phyloP scores from a whole-genome alignment of 2,797 vertebrate species.

The Siniperca undulata region DNA sequence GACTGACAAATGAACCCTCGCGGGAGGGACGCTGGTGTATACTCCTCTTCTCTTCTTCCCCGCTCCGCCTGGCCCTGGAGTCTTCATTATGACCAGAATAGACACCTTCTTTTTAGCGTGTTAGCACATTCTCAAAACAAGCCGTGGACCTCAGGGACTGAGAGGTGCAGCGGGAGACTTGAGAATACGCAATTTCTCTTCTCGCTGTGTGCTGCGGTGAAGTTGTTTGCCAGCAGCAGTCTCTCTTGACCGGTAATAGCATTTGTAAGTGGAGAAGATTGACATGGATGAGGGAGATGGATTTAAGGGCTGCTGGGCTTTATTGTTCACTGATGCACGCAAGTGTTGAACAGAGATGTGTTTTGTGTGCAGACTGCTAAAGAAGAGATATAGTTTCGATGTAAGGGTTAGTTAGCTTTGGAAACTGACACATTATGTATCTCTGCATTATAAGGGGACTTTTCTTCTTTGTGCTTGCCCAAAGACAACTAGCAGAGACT shows the following conservation, averaged over 20 bases:
- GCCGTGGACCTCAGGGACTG: slow-evolving; percentile 73
- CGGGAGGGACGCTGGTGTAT: slow-evolving; percentile 70
- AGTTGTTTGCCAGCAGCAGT: slow-evolving; percentile 74
- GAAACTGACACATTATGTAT: background rate
- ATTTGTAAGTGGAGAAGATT: slow-evolving; percentile 75
- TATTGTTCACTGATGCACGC: slow-evolving; percentile 42
- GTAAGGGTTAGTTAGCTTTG: slow-evolving; percentile 26
- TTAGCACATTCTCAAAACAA: slow-evolving; percentile 85
- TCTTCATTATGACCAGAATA: slow-evolving; percentile 87
- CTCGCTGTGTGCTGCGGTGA: slow-evolving; percentile 52
- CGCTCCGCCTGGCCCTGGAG: slow-evolving; percentile 75
- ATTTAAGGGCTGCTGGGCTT: slow-evolving; percentile 53
- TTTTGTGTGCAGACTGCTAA: slow-evolving; percentile 20
- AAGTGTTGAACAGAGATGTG: slow-evolving; percentile 24
- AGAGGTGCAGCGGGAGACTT: slow-evolving; percentile 66
- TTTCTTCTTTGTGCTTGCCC: background rate
- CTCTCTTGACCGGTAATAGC: slow-evolving; percentile 74
- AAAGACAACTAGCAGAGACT: slow-evolving; percentile 17
- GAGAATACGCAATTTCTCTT: slow-evolving; percentile 71
- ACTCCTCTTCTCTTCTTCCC: slow-evolving; percentile 67
- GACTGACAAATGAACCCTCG: slow-evolving; percentile 84
- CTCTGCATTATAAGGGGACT: background rate
- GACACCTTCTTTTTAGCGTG: slow-evolving; percentile 81
- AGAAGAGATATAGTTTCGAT: slow-evolving; percentile 23
- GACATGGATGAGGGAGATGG: slow-evolving; percentile 60